Base-by-base conservation (phyloP, 2,797 vertebrate species). In the Tenualosa ilisha region DNA sequence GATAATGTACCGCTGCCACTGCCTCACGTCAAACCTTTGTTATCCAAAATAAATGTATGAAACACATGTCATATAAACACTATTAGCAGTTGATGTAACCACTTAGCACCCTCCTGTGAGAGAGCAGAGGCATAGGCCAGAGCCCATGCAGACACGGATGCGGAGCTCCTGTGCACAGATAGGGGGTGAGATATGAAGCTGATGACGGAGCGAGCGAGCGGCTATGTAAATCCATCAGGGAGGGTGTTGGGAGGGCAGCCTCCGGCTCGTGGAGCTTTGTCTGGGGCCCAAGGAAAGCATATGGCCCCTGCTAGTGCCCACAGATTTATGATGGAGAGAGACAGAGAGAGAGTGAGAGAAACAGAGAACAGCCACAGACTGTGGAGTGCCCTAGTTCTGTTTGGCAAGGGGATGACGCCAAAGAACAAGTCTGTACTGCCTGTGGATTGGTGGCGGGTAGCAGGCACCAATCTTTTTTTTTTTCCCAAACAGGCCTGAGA, bases 141-240 rank as follows among this genome's bases (percentile, higher is more conserved):
- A 37, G 72, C 40, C 40, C 72, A 46, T 7, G 17, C 72, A 22
- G 37, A 9, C 72, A 79, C 68, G 1, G 72, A 49, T 5, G 72
- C 68, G 1, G 72, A 49, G 40, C 72, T 7, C 17, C 40, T 8
- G 13, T 22, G 72, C 20, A 13, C 17, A 79, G 72, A 43, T 37
- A 11, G 72, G 46, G 72, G 40, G 37, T 43, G 72, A 46, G 72
- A 20, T 20, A 79, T 40, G 72, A 22, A 17, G 37, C 37, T 5
- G 68, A 72, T 72, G 68, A 72, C 31, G 8, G 37, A 22, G 17
- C 7, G 59, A 63, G n/a, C 1, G 72, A 79, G 72, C 6, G 15
- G 17, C 17, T 79, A 46, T 79, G 72, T 79, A 79, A 79, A 79
- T 79, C 72, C 72, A 79, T 79, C 72, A 79, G 72, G 72, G 72